Percentiles rank a stretch among this genome's conserved stretches.
These are phyloP conservation scores for Mormyrops boulengeri DNA, from an alignment of 2,797 vertebrate genomes.

Conservation along the genomic window DNA sequence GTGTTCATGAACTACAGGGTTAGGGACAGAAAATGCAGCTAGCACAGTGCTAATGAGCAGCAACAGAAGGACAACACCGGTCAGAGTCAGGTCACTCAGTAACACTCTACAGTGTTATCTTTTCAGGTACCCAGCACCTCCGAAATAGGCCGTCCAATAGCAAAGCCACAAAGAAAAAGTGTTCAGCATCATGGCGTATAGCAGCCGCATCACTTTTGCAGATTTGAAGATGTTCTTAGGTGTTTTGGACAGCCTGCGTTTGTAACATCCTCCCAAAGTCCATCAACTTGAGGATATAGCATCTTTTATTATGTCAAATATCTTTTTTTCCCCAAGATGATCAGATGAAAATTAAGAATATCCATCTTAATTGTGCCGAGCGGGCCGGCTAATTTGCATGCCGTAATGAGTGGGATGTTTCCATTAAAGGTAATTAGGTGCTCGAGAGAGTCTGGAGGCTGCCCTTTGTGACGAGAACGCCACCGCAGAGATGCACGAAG, in stretches of 20 bases:
- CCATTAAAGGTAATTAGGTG: constrained; percentile 24
- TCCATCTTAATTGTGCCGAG: constrained; percentile 8
- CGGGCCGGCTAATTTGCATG: constrained; percentile 18
- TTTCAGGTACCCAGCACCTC: background rate
- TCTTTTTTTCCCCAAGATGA: background rate
- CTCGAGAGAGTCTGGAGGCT: background rate
- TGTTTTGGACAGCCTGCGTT: background rate
- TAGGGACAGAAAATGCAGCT: background rate
- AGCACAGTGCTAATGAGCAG: background rate
- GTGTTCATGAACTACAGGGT: background rate
- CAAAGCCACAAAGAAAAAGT: background rate
- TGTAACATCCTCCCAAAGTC: background rate
- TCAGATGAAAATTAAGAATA: constrained; percentile 16
- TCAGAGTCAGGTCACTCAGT: background rate
- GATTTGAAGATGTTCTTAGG: background rate
- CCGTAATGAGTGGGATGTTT: constrained; percentile 25
- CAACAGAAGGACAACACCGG: background rate
- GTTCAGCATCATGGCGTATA: background rate
- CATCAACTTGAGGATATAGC: background rate
- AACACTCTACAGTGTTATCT: background rate
- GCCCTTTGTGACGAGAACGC: constrained; percentile 1
- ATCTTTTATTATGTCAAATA: background rate
- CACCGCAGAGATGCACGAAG: background rate
- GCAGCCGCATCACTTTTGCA: background rate
- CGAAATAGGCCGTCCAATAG: background rate